phyloP scores from a whole-genome alignment of 1,140 invertebrate genomes.

The Triops longicaudatus region DNA sequence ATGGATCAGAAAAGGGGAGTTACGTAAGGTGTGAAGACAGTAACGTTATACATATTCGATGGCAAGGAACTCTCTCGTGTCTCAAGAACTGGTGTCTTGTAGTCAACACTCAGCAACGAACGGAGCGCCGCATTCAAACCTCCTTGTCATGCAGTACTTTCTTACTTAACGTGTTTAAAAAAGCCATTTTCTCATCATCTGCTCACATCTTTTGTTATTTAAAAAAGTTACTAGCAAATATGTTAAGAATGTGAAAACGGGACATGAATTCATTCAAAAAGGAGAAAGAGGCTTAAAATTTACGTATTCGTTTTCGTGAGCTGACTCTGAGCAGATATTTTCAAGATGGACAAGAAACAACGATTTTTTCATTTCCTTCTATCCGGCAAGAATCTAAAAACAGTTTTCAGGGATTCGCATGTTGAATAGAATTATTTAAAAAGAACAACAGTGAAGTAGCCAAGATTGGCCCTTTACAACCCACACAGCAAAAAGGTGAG shows the following conservation, averaged over 20 bases:
- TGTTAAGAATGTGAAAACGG: neutral
- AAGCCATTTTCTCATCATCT: neutral
- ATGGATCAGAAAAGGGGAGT: neutral
- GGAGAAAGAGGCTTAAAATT: conserved; percentile 15
- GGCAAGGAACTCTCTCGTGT: neutral
- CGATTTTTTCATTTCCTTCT: neutral
- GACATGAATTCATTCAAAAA: conserved; percentile 10
- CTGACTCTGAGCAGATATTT: conserved; percentile 17
- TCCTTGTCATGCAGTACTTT: neutral
- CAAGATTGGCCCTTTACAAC: neutral
- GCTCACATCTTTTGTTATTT: neutral
- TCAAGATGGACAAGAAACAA: conserved; percentile 17
- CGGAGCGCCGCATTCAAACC: neutral
- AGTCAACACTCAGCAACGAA: neutral
- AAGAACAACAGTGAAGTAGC: conserved; percentile 11
- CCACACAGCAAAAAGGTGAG: neutral
- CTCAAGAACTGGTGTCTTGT: neutral
- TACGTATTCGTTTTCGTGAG: conserved; percentile 13
- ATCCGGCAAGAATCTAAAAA: neutral
- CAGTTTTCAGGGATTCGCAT: neutral
- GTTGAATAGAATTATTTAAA: neutral
- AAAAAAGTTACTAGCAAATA: neutral
- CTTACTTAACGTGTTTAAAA: neutral
- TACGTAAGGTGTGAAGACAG: neutral
- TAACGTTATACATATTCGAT: neutral